Conservation (phyloP, 1,140 invertebrate genomes). For the Dreissena polymorpha region DNA sequence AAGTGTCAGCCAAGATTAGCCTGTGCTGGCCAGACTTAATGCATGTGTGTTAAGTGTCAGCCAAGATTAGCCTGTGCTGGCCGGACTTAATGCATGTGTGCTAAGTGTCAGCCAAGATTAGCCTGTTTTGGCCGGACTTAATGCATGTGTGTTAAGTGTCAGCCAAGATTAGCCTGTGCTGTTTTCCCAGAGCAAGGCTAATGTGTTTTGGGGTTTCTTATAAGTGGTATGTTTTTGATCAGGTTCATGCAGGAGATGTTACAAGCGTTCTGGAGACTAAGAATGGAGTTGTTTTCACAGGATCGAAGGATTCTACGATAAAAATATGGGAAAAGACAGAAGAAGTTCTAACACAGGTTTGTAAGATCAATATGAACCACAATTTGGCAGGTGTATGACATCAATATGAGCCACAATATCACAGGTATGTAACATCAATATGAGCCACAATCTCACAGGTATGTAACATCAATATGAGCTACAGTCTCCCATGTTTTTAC, state of each 20-base stretch:
- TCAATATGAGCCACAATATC: background rate
- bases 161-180: too few relatives aligned
- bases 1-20: too few relatives aligned
- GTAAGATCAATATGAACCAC: background rate
- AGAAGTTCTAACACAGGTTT: constrained; percentile 37
- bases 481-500: background rate
- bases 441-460: background rate
- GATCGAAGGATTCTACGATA: constrained; percentile 51
- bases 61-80: background rate
- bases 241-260: constrained; percentile 41
- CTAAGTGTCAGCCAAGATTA: background rate
- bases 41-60: constrained; percentile 4
- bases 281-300: constrained; percentile 37
- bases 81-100: background rate
- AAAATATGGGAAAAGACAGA: constrained; percentile 38
- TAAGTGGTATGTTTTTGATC: background rate
- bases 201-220: background rate
- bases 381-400: background rate
- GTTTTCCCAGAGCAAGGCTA: background rate
- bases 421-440: background rate
- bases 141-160: background rate
- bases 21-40: too few relatives aligned
- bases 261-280: constrained; percentile 11
- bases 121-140: background rate
- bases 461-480: background rate